Base-by-base conservation (phyloP, 2,888 invertebrate species). In the Taenaris catops region DNA sequence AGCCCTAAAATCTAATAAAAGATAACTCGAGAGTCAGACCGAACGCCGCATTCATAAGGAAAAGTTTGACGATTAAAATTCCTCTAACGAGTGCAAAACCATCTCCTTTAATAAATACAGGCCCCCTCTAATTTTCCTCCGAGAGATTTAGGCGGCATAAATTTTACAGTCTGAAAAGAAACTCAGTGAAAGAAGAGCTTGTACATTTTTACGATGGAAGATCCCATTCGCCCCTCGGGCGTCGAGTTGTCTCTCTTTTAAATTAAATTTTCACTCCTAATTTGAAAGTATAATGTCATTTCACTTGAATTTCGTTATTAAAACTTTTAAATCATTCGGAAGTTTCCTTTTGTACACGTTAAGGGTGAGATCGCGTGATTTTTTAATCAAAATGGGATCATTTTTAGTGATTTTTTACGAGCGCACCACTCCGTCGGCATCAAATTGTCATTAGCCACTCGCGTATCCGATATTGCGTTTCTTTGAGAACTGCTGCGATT, bases 231-330 rank as follows among this genome's bases (percentile, higher is more conserved):
- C 74, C 80, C 76, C 78, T 72, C 66, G 62, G 63, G 66, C 74
- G 63, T 60, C 78, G 73, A 80, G 67, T 83, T 84, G 84, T 83
- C 83, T 80, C 81, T 76, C 83, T 81, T 84, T 87, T 86, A 87
- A 87, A 87, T 87, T 87, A 87, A 87, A 87, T 87, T 87, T 87
- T 87, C 86, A 86, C 86, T 86, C 83, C 81, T 79, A 87, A 87
- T 87, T 87, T 87, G 86, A 87, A 87, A 87, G 87, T 87, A 87
- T 87, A 87, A 87, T 87, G 87, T 87, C 87, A 87, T 87, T 81
- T 78, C 75, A 86, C 81, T 87, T 78, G 87, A 73, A 86, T 78
- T 80, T 68, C 73, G 83, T 87, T 87, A 87, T 87, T 87, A 87
- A 87, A 87, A 87, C 79, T 83, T 86, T 83, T 87, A 87, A 87